Evolutionary conservation across 2,113 vertebrate species (phyloP).

Genomic region (Rhipidura dahli): DNA sequence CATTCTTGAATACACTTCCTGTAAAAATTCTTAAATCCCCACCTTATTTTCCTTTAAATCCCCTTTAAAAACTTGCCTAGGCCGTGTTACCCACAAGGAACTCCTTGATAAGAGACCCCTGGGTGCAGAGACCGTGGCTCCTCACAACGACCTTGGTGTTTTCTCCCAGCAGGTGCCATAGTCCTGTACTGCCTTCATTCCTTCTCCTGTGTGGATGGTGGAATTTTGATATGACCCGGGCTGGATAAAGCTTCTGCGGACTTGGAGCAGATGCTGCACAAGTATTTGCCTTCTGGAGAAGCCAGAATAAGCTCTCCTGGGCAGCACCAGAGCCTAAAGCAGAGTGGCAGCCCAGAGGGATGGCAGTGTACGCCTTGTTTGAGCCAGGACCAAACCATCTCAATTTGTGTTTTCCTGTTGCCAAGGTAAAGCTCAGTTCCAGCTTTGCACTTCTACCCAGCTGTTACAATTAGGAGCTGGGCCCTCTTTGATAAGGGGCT

Average conservation of each 20-base stretch:
- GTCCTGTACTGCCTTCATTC: not conserved
- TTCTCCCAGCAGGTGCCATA: not conserved
- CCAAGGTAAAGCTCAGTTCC: not conserved
- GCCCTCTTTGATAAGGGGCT: not conserved
- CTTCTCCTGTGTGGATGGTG: not conserved
- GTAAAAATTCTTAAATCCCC: not conserved
- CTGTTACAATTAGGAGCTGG: not conserved
- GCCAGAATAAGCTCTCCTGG: not conserved
- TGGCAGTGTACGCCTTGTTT: fast-evolving
- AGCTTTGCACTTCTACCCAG: not conserved
- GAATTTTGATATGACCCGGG: fast-evolving
- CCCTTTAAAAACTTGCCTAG: not conserved
- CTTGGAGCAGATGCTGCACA: not conserved
- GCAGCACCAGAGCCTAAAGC: not conserved
- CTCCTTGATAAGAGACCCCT: not conserved
- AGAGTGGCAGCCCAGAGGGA: not conserved
- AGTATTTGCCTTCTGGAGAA: not conserved
- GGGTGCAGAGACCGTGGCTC: fast-evolving
- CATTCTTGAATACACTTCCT: not conserved
- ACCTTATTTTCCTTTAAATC: not conserved
- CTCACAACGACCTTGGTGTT: fast-evolving
- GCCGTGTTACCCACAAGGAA: not conserved
- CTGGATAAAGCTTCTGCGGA: not conserved
- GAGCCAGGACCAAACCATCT: not conserved
- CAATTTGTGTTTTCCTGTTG: not conserved